These are phyloP conservation scores for Pachydiplax longipennis DNA, from an alignment of 2,888 invertebrate species.

Conservation along the genomic window DNA sequence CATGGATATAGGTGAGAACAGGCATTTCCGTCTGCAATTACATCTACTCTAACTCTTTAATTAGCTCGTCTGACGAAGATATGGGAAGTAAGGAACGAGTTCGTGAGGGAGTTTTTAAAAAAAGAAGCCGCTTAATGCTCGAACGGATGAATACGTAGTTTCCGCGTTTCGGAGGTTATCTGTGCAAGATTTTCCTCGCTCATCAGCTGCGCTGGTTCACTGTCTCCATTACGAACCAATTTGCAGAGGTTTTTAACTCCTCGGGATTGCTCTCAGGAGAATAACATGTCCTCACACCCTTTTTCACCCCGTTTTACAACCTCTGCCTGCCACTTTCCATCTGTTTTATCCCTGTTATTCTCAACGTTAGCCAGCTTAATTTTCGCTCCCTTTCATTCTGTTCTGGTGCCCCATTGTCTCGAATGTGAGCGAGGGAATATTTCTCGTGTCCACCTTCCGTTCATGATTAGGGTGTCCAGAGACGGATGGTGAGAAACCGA, in stretches of 20 bases:
- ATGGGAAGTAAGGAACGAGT: no score
- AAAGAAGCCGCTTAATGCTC: no score
- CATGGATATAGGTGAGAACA: no score
- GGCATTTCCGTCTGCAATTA: no score
- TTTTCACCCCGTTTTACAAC: not conserved
- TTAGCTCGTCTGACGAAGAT: no score
- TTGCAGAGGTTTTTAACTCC: constrained; percentile 2
- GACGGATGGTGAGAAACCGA: no score
- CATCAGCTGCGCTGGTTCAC: not conserved
- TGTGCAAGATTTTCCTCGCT: not conserved
- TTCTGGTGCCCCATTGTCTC: not conserved
- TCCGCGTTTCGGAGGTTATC: not conserved
- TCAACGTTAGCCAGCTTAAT: not conserved
- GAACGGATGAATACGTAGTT: no score
- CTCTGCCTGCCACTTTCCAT: not conserved
- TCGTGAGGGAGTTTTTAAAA: no score
- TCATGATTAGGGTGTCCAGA: no score
- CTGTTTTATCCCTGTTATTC: not conserved
- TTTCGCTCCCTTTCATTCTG: not conserved
- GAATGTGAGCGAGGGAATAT: no score
- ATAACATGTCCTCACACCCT: not conserved
- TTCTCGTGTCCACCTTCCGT: no score
- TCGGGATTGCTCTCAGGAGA: not conserved
- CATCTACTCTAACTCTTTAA: no score
- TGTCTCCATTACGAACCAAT: not conserved